A percentile compares a stretch with the other conserved stretches of the same genome.
Conservation (phyloP, 2,888 invertebrate genomes). For the Megalurothrips usitatus region DNA sequence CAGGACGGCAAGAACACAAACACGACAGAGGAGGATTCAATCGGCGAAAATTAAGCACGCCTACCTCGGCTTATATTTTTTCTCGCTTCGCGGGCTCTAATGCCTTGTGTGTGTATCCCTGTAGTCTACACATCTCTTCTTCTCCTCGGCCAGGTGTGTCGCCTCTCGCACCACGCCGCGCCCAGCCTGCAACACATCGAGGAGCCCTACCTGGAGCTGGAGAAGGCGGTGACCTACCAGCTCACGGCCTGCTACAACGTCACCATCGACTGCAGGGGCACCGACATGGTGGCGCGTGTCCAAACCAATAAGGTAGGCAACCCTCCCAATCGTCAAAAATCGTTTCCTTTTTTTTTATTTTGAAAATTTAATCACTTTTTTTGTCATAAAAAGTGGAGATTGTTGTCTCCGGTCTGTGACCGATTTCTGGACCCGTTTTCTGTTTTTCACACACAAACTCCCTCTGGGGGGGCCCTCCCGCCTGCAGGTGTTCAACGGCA, state of each 20-base stretch:
- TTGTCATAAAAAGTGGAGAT: too few relatives aligned
- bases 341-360: too few relatives aligned
- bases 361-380: too few relatives aligned
- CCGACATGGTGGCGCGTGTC: constrained; percentile 47
- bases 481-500: constrained; percentile 46
- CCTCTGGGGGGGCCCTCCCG: neutral
- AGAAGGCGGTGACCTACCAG: constrained; percentile 46
- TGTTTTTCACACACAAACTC: neutral
- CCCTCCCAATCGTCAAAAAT: too few relatives aligned
- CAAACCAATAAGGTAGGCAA: constrained; percentile 44
- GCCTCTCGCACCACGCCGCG: constrained; percentile 46
- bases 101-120: neutral
- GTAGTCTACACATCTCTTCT: neutral
- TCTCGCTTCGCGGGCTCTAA: neutral
- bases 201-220: constrained; percentile 46
- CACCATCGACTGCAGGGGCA: constrained; percentile 46
- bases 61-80: neutral
- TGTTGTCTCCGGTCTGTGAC: too few relatives aligned
- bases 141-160: constrained; percentile 42
- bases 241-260: constrained; percentile 48
- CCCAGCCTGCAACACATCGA: constrained; percentile 41
- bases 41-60: neutral
- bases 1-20: neutral
- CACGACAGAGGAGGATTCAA: neutral
- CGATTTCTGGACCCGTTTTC: too few relatives aligned